Percentiles rank a stretch among this genome's conserved stretches.
Conservation (phyloP, 2,888 invertebrate species). For the Coelopa pilipes region DNA sequence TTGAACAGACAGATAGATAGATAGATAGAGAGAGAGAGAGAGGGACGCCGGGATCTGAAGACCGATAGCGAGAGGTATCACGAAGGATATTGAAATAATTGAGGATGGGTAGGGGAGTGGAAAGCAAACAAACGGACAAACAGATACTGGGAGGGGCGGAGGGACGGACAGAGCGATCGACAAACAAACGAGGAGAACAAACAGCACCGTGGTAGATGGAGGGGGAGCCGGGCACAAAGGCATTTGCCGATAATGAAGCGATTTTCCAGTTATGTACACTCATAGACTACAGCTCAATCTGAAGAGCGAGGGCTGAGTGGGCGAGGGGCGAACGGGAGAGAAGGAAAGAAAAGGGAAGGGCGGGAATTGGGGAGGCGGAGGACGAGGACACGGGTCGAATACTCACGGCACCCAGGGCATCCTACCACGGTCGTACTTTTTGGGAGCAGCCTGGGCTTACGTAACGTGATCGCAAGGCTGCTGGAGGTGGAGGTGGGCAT, state of each 20-base stretch:
- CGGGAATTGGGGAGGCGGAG: constrained; percentile 2
- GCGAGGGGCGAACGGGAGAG: no score
- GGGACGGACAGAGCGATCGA: constrained; percentile 21
- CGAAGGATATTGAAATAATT: neutral
- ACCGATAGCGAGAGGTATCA: no score
- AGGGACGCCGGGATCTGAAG: no score
- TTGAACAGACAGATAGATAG: no score
- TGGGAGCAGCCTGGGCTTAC: constrained; percentile 48
- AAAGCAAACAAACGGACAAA: neutral
- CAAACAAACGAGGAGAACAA: constrained; percentile 15
- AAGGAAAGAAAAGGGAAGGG: no score
- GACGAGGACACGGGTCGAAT: no score
- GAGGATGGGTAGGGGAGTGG: constrained; percentile 3
- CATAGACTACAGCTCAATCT: constrained; percentile 58
- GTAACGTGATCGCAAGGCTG: constrained; percentile 62
- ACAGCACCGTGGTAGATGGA: no score
- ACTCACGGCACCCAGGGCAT: constrained; percentile 19
- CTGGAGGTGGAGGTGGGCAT: neutral
- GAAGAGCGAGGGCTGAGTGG: constrained; percentile 9
- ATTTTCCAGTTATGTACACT: constrained; percentile 60
- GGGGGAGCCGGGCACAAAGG: neutral
- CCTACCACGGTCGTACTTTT: constrained; percentile 32
- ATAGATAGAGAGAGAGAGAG: no score
- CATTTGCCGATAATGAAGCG: constrained; percentile 56
- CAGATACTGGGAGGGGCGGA: constrained; percentile 1